Evolutionary conservation across 2,797 vertebrate species (phyloP).

Genomic region (Siniperca scherzeri): DNA sequence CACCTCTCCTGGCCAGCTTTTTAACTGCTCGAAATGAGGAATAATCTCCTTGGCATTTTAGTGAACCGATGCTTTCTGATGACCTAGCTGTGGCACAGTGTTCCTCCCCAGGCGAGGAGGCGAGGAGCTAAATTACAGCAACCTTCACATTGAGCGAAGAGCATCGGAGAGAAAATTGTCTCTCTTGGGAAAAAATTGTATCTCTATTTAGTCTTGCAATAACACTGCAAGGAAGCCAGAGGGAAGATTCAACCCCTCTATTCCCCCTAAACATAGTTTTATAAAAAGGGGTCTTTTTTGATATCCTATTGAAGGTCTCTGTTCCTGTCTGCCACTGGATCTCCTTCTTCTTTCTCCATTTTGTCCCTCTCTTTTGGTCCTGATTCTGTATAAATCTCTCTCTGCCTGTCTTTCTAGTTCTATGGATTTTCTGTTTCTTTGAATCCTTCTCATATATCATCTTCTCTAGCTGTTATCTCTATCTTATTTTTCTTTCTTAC

Average conservation of each 20-base stretch:
- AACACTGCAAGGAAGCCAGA: constrained; percentile 48
- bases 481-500: not conserved
- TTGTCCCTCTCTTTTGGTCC: not conserved
- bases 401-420: not conserved
- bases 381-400: not conserved
- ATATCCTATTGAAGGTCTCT: constrained; percentile 10
- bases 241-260: constrained; percentile 42
- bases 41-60: constrained; percentile 67
- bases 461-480: not conserved
- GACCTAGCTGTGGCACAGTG: constrained; percentile 69
- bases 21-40: constrained; percentile 39
- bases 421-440: not conserved
- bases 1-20: constrained; percentile 4
- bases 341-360: not conserved
- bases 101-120: constrained; percentile 67
- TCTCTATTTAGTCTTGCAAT: constrained; percentile 71
- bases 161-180: constrained; percentile 66
- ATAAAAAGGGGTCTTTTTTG: constrained; percentile 29
- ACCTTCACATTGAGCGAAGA: constrained; percentile 59
- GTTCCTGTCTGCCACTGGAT: not conserved
- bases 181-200: constrained; percentile 55
- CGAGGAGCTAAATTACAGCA: constrained; percentile 69
- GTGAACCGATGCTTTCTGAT: constrained; percentile 62
- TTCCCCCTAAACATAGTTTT: constrained; percentile 43
- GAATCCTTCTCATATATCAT: not conserved